phyloP scores from a whole-genome alignment of 2,113 vertebrate species.

The Scophthalmus maximus region DNA sequence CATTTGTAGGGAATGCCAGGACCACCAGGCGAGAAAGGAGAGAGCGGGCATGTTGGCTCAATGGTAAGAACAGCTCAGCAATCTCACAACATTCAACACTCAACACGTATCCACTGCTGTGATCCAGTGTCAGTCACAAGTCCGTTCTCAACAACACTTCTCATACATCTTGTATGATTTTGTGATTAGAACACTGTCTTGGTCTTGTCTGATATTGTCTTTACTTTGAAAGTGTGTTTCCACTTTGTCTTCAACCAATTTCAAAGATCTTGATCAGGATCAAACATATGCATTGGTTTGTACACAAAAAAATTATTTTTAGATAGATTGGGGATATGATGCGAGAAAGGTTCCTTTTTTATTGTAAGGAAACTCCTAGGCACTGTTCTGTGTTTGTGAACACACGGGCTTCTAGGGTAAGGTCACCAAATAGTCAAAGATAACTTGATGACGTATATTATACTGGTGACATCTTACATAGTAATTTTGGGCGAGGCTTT shows the following conservation, averaged over 20 bases:
- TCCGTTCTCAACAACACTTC: slow-evolving; percentile 31
- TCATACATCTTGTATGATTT: slow-evolving; percentile 16
- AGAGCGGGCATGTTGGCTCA: slow-evolving; percentile 89
- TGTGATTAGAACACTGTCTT: slow-evolving; percentile 11
- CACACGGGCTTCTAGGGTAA: background rate
- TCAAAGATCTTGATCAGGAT: background rate
- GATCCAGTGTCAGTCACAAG: slow-evolving; percentile 19
- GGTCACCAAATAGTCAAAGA: background rate
- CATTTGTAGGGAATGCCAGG: slow-evolving; percentile 90
- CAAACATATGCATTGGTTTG: background rate
- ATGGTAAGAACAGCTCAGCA: slow-evolving; percentile 82
- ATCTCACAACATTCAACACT: slow-evolving; percentile 33
- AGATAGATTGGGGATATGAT: background rate
- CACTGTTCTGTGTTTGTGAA: background rate
- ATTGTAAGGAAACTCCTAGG: background rate
- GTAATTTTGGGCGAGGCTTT: no score
- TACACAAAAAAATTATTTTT: background rate
- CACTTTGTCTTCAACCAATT: background rate
- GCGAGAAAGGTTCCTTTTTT: background rate
- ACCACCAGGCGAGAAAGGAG: slow-evolving; percentile 90
- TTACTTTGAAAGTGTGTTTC: background rate
- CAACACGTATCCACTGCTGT: slow-evolving; percentile 11
- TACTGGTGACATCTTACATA: no score
- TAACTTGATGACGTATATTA: background rate
- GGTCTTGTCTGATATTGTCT: background rate